Evolutionary conservation across 2,113 vertebrate genomes (phyloP), one percentile per base, ranked within the genome.

Genomic region (Stomatorhinus ivindoensis): DNA sequence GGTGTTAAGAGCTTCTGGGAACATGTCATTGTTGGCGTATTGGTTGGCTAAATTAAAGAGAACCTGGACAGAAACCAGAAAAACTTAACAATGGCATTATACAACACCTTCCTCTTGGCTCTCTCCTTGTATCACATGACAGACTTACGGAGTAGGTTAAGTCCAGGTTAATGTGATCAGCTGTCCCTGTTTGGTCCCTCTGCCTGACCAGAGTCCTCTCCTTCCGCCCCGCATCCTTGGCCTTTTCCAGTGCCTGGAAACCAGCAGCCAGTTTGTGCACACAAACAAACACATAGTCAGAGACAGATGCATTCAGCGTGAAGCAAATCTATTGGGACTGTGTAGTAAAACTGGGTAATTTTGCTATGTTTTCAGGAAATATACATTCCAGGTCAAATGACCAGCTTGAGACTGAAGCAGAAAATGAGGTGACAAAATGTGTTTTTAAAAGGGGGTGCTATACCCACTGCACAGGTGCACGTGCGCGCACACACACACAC

Each of bases 31-130:
- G 92, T 97, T 98, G 65, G 94, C 97, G 89, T 98, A 99, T 24
- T 99, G 98, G 94, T 95, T 97, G 89, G 98, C 98, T 92, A 99
- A 95, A 92, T 99, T 99, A 89, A 99, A 98, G 89, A 99, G 95
- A 92, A 98, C 98, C 98, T 99, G 90, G 83, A 87, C n/a, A 91
- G 90, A 3, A 92, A 91, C 1, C 27, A 92, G 48, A 10, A 90
- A 46, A 39, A 53, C 58, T 69, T 58, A 42, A 69, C 6, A 51
- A 35, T 27, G 42, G 19, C 6, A 11, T n/a, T 27, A 24, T 24
- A 47, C 5, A 47, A 8, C 7, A 46, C 82, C 24, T 48, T 48
- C 39, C 42, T 47, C 47, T 3, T 9, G 48, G 17, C 48, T 39
- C n/a, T 51, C 17, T 51, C 47, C 21, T 13, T 83, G 47, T 8